phyloP scores from a whole-genome alignment of 2,113 vertebrate species.

The Phoenicopterus ruber region DNA sequence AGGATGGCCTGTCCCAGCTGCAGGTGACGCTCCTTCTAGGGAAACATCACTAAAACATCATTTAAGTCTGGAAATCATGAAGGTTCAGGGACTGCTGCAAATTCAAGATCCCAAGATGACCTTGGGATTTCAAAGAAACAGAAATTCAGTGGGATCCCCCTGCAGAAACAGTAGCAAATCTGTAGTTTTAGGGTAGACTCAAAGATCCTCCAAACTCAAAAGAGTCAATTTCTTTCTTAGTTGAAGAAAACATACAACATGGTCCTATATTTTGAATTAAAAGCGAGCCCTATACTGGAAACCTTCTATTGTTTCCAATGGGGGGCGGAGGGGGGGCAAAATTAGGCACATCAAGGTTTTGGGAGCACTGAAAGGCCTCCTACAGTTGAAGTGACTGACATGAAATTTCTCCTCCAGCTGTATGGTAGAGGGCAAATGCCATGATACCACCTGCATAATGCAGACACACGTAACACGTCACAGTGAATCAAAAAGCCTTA shows the following conservation, averaged over 20 bases:
- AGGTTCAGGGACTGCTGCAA: neutral
- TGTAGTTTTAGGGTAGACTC: neutral
- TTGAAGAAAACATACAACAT: neutral
- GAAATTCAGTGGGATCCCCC: neutral
- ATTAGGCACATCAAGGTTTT: neutral
- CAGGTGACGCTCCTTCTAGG: neutral
- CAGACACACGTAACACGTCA: neutral
- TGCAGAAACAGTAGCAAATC: neutral
- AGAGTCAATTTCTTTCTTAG: neutral
- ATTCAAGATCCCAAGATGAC: neutral
- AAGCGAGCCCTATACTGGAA: neutral
- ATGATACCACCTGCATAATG: neutral
- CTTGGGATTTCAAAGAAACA: neutral
- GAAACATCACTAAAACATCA: neutral
- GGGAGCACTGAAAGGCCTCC: neutral
- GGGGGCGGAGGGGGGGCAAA: neutral
- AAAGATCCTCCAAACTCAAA: neutral
- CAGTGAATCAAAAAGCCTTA: neutral
- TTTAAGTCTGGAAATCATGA: neutral
- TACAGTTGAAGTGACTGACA: neutral
- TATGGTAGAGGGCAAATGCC: neutral
- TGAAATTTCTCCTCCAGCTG: neutral
- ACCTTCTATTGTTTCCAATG: neutral
- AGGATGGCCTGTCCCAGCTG: neutral
- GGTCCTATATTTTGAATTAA: neutral